Conservation (phyloP, 2,797 vertebrate species). For the Tympanoctomys barrerae region DNA sequence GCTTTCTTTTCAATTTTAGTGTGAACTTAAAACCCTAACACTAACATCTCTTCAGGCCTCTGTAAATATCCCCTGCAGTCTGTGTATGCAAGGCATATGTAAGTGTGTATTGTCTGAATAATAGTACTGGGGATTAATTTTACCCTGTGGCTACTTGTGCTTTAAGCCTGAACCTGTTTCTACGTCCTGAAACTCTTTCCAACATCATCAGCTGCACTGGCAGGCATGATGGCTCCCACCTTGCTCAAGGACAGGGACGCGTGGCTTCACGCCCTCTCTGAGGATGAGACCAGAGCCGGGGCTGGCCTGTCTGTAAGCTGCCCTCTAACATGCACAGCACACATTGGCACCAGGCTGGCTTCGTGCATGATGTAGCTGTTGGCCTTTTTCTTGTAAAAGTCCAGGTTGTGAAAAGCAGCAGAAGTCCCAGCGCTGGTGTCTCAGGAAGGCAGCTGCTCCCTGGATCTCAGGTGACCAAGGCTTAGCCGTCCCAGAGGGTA, state of each 20-base stretch:
- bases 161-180: not conserved
- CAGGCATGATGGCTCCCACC: not conserved
- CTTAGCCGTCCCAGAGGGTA: not conserved
- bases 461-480: not conserved
- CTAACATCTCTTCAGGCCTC: not conserved
- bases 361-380: not conserved
- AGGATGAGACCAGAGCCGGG: not conserved
- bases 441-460: not conserved
- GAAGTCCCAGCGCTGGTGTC: not conserved
- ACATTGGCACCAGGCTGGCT: not conserved
- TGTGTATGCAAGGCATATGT: not conserved
- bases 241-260: not conserved
- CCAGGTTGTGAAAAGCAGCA: not conserved
- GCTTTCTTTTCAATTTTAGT: slow-evolving; percentile 10
- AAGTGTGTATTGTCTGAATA: not conserved
- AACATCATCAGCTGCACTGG: not conserved
- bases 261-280: not conserved
- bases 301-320: not conserved
- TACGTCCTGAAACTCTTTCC: not conserved
- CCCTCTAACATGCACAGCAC: not conserved
- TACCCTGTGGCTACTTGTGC: not conserved
- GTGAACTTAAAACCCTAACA: slow-evolving; percentile 1
- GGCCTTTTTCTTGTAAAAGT: not conserved
- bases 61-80: not conserved
- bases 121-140: not conserved